Base-by-base conservation (phyloP, 1,140 invertebrate genomes). In the Odontomachus brunneus region DNA sequence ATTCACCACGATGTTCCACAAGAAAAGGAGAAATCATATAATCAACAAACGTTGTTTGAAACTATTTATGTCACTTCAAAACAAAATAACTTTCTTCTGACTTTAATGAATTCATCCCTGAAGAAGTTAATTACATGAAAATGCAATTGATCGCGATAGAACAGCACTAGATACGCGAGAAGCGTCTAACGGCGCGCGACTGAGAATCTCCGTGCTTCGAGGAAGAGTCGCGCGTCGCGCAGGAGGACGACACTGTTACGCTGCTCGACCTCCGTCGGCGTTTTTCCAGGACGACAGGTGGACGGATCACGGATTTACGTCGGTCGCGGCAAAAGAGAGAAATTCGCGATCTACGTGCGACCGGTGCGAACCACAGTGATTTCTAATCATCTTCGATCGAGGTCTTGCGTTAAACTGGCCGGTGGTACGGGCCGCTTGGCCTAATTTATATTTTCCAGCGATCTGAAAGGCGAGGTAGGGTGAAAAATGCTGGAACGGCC, bases 401-500 rank as follows among this genome's bases (percentile, higher is more conserved):
- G 59, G 33, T 63, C 80, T 78, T 63, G 73, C 85, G n/a, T 87
- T 82, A 84, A 75, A 94, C 93, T 94, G 90, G 57, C 29, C 82
- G 72, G 72, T 75, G 74, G 73, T 76, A 81, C 84, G 67, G 69
- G 55, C 38, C 57, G 80, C 14, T 57, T 84, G 89, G 82, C 76
- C 88, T 91, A 92, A 92, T 94, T 93, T 94, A 94, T 94, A 94
- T 93, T 92, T 92, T 88, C 83, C 71, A 67, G 44, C 51, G 26
- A 71, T 38, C 74, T 24, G 84, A 81, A 53, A 82, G 84, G 74
- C 59, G 85, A 74, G 84, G 85, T 82, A 80, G 84, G 84, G 72
- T 87, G 82, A 89, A 89, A 89, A 90, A 91, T 84, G 44, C 44
- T 63, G 26, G 29, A 53, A 57, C 53, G 22, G 15, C 55, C 63